Conservation (phyloP, 1,140 invertebrate species). For the Trichonephila inaurata region DNA sequence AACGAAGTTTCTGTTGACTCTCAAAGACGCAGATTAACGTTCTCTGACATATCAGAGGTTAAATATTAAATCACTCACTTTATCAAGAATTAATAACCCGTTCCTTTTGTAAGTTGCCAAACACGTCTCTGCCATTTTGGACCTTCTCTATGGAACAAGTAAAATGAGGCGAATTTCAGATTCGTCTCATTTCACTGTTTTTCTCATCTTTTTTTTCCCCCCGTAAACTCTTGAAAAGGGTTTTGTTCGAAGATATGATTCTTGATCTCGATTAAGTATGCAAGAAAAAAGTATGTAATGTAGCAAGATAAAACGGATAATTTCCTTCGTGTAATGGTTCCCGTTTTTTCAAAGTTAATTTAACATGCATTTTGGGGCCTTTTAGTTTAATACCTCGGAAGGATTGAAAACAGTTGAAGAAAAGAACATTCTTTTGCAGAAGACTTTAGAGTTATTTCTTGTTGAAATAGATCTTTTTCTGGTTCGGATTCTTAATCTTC, state of each 20-base stretch:
- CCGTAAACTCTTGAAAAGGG: background rate
- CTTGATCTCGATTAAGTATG: background rate
- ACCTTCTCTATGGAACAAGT: background rate
- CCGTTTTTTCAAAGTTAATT: background rate
- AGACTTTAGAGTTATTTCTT: too few relatives aligned
- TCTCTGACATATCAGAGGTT: slow-evolving; percentile 17
- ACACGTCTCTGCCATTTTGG: background rate
- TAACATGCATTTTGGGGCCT: background rate
- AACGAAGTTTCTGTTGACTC: background rate
- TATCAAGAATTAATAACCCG: slow-evolving; percentile 31
- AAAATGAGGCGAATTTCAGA: background rate
- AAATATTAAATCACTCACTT: slow-evolving; percentile 40
- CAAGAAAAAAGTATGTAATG: background rate
- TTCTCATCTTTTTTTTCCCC: background rate
- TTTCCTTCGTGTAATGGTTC: background rate
- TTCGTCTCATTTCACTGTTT: background rate
- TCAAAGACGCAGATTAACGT: slow-evolving; percentile 21
- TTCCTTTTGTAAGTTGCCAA: background rate
- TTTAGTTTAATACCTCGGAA: background rate
- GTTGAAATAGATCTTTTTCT: too few relatives aligned
- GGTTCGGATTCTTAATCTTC: too few relatives aligned
- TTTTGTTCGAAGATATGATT: background rate
- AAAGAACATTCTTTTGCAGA: background rate
- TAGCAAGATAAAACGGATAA: background rate
- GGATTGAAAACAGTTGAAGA: background rate